Conservation (phyloP, 2,797 vertebrate species). For the Gallirallus australis region DNA sequence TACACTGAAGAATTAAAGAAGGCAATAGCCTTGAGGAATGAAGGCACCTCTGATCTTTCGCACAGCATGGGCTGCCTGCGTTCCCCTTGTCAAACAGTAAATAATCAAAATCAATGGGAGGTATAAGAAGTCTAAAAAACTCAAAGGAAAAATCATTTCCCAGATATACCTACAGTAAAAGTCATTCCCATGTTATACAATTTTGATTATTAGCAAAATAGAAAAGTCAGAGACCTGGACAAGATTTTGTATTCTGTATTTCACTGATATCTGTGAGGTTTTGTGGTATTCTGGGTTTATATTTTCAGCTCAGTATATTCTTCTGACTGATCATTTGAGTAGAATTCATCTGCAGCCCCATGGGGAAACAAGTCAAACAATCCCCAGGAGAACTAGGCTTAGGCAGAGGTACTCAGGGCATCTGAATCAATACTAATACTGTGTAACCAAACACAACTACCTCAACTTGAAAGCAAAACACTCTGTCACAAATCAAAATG, state of each 20-base stretch:
- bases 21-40: constrained; percentile 75
- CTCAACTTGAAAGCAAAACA: background rate
- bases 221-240: background rate
- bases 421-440: background rate
- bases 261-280: background rate
- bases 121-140: constrained; percentile 58
- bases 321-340: background rate
- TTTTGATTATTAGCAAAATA: constrained; percentile 49
- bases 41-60: constrained; percentile 68
- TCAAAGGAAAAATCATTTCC: constrained; percentile 58
- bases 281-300: background rate
- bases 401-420: background rate
- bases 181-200: background rate
- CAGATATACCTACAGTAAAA: constrained; percentile 37
- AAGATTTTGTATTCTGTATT: background rate
- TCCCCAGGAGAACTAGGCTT: background rate
- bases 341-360: background rate
- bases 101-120: constrained; percentile 77
- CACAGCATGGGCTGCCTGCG: constrained; percentile 72
- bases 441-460: background rate
- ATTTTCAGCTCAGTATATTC: background rate
- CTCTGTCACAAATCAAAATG: background rate
- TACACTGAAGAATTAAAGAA: constrained; percentile 74
- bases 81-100: constrained; percentile 71
- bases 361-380: background rate